phyloP scores from a whole-genome alignment of 2,888 invertebrate species.

The Salticus scenicus region DNA sequence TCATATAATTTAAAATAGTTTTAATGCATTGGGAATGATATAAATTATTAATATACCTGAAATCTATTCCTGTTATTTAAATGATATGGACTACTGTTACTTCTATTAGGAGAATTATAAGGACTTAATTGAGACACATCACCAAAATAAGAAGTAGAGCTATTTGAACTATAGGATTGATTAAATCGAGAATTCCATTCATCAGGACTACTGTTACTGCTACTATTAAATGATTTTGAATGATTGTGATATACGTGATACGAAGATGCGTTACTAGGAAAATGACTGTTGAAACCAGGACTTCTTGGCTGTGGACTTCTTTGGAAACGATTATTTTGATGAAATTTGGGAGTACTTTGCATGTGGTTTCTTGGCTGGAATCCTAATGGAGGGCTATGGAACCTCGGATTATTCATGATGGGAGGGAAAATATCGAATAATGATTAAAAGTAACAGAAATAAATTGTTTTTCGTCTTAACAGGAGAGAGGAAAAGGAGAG shows the following conservation, averaged over 20 bases:
- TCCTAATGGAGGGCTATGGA: not conserved
- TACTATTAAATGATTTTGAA: conserved; percentile 22
- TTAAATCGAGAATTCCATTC: not conserved
- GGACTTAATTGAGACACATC: not conserved
- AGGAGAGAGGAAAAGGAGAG: too few species aligned
- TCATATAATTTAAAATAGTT: too few species aligned
- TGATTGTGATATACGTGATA: not conserved
- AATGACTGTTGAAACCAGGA: not conserved
- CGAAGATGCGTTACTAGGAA: conserved; percentile 8
- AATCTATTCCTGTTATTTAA: not conserved
- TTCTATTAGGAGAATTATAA: not conserved
- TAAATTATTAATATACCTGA: too few species aligned
- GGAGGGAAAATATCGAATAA: too few species aligned
- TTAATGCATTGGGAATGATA: too few species aligned
- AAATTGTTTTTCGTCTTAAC: too few species aligned
- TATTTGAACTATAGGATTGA: conserved; percentile 24
- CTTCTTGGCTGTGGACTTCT: not conserved
- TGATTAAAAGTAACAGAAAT: too few species aligned
- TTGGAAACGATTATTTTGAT: not conserved
- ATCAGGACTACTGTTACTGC: conserved; percentile 15
- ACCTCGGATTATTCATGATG: not conserved
- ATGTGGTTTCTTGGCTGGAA: not conserved
- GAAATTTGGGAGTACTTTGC: not conserved
- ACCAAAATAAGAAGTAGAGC: conserved; percentile 23
- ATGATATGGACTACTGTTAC: too few species aligned